Base-by-base conservation (phyloP, 2,888 invertebrate species). In the Leptinotarsa tumamoca region DNA sequence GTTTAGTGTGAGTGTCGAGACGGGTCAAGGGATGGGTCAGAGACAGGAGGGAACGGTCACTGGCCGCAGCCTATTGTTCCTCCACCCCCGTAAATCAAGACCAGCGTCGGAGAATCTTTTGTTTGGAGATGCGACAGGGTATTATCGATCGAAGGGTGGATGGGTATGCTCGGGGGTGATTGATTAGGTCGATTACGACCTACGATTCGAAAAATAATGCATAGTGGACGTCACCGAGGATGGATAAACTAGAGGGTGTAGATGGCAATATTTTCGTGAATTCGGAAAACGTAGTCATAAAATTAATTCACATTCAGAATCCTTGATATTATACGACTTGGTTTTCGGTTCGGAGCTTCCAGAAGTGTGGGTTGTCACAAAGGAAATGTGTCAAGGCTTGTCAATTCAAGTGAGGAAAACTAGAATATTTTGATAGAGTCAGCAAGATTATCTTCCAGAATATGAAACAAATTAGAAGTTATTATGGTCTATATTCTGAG, bases 1-100 rank as follows among this genome's bases (percentile, higher is more conserved):
- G 81, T 80, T 79, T 70, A 80, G 81, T 80, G 81, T 80, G 81
- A 81, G 81, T 80, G 81, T 79, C 79, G 68, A 81, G 81, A 81
- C 81, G 77, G 81, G 81, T 81, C 81, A 81, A 80, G 79, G 80
- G 80, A 81, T 79, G 80, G 81, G 81, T 81, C 81, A 80, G 79
- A 72, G 79, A 54, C 52, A 72, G 76, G 78, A 79, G 81, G 81
- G 78, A 67, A 72, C 81, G 81, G 81, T 81, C 81, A 81, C 75
- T 81, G 81, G 80, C 81, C 80, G 74, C 77, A 61, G 79, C 33
- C 79, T 71, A 79, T 81, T 80, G 81, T 80, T 80, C 54, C 78
- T 73, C 79, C 81, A 80, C 81, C 80, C 81, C 80, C 80, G 76
- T 79, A 75, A 73, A 67, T 61, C 71, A 72, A 67, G 56, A 49